These are phyloP conservation scores for Hermetia illucens DNA, from an alignment of 1,140 invertebrate genomes.

Conservation along the genomic window DNA sequence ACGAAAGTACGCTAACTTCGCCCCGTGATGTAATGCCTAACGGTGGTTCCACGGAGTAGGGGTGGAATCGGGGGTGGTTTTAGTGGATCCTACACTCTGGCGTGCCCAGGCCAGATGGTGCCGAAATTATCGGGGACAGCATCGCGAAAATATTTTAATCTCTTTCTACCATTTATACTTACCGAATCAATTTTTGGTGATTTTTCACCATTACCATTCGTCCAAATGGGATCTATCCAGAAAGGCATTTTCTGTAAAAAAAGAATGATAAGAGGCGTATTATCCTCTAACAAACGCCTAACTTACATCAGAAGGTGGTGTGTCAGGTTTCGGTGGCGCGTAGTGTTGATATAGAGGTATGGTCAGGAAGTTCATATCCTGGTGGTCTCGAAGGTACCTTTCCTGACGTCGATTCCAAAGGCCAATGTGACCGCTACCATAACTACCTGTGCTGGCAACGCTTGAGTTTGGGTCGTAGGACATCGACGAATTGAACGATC, in stretches of 20 bases:
- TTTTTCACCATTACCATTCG: constrained; percentile 11
- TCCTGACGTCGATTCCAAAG: constrained; percentile 17
- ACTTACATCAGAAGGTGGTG: constrained; percentile 27
- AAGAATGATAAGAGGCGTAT: neutral
- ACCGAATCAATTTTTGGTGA: constrained; percentile 11
- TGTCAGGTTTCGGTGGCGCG: constrained; percentile 32
- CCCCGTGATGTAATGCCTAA: no score
- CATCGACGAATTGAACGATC: constrained; percentile 19
- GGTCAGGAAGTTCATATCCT: neutral
- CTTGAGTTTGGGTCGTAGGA: constrained; percentile 16
- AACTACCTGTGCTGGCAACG: constrained; percentile 4
- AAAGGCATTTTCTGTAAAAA: constrained; percentile 15
- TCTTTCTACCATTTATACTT: constrained; percentile 6
- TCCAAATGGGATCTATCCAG: constrained; percentile 29
- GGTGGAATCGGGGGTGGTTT: no score
- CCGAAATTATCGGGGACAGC: no score
- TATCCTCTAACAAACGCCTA: neutral
- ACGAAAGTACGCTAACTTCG: no score
- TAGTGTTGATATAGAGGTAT: constrained; percentile 6
- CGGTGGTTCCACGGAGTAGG: no score
- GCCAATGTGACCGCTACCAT: constrained; percentile 10
- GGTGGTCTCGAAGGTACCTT: neutral
- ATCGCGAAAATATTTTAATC: no score
- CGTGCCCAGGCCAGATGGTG: no score
- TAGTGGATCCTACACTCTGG: no score